Evolutionary conservation across 2,797 vertebrate genomes (phyloP), one percentile per base, ranked within the genome.

Genomic region (Loriculus beryllinus): DNA sequence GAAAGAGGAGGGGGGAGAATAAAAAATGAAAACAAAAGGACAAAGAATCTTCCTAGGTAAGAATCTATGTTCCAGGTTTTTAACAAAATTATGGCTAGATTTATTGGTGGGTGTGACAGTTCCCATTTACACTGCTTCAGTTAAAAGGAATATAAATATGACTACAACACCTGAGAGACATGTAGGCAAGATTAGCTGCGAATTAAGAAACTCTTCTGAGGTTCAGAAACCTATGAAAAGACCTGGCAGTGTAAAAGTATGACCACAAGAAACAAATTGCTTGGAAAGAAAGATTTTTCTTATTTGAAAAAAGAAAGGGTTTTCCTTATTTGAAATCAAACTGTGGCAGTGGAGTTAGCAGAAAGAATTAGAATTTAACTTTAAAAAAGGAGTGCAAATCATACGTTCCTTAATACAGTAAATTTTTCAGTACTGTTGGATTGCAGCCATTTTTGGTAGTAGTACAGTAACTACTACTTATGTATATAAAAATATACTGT

Each of bases 141-240:
- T 69, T 91, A 94, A 92, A 97, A 96, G 85, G 84, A 96, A 97
- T 95, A 96, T 88, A 96, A 97, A 97, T 93, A 96, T 96, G 71
- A 9, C 48, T 86, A 42, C 48, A 89, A 59, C 72, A 95, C 47
- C 95, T 97, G 70, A 13, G 62, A 97, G 93, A 93, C 78, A 48
- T 10, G n/a, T 45, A 80, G 48, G 65, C 64, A 91, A 92, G 90
- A 95, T 86, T 92, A 96, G 74, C 57, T 12, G 49, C 90, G 74
- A 96, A 93, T 95, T 95, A 95, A 96, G 78, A 93, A 75, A 82
- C 63, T 95, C 71, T 93, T 96, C 65, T 88, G 69, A 94, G 84
- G 94, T 76, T 87, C 82, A 90, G 84, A 91, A 94, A 91, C 28
- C 39, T 82, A 35, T 71, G 15, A 79, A 94, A 96, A 96, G 57